Evolutionary conservation across 2,113 vertebrate genomes (phyloP).

Genomic region (Oncorhynchus masou): DNA sequence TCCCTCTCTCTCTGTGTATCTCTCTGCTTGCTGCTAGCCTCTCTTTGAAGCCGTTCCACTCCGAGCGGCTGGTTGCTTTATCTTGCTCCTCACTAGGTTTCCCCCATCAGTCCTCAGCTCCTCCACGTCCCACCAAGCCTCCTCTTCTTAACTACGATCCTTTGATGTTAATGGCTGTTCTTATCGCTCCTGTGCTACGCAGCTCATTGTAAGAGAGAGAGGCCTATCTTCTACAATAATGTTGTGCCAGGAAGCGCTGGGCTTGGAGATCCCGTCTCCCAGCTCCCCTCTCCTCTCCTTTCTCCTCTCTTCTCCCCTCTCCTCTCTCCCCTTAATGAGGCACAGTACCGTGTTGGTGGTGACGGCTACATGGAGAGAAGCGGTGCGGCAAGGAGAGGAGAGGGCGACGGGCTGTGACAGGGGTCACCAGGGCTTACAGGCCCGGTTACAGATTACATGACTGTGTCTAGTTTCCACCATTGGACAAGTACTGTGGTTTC

Average conservation of each 20-base stretch:
- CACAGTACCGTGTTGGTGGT: not conserved
- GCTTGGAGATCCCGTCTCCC: not conserved
- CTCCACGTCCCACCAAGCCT: constrained; percentile 55
- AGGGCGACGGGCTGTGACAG: not conserved
- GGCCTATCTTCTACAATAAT: constrained; percentile 18
- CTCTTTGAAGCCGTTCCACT: not conserved
- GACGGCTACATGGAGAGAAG: constrained; percentile 1
- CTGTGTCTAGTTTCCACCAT: not conserved
- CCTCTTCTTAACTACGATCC: constrained; percentile 72
- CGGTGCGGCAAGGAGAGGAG: not conserved
- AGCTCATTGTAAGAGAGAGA: constrained; percentile 43
- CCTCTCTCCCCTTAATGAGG: constrained; percentile 18
- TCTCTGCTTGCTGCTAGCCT: not conserved
- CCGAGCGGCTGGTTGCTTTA: not conserved
- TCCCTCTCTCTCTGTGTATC: not conserved
- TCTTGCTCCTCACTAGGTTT: not conserved
- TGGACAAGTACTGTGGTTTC: not conserved
- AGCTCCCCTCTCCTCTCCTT: constrained; percentile 25
- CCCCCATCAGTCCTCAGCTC: constrained; percentile 42
- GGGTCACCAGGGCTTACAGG: constrained; percentile 4
- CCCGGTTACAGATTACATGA: not conserved
- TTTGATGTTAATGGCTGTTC: constrained; percentile 70
- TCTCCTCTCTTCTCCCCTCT: constrained; percentile 27
- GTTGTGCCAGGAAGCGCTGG: too few relatives aligned
- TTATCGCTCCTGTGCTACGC: constrained; percentile 60